Evolutionary conservation across 2,888 invertebrate species (phyloP).

Genomic region (Leptothorax acervorum): DNA sequence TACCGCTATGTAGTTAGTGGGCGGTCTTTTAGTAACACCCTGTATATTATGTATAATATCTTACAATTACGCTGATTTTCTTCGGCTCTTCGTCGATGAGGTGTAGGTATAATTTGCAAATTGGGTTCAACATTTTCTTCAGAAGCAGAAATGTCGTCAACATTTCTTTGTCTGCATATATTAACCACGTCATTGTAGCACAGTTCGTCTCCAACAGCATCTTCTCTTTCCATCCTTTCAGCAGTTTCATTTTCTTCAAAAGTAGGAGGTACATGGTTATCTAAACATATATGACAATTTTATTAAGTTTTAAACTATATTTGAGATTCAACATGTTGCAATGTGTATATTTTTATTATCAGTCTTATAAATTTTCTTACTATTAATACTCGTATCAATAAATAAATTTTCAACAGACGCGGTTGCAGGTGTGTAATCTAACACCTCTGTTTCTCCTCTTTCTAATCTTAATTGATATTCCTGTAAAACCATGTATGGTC

Average conservation of each 20-base stretch:
- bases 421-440: neutral
- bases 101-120: too few species aligned
- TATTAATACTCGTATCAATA: neutral
- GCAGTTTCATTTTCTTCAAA: neutral
- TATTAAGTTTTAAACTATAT: neutral
- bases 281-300: neutral
- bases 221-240: neutral
- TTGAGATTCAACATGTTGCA: neutral
- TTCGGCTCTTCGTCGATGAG: too few species aligned
- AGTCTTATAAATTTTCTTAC: neutral
- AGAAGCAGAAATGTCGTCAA: too few species aligned
- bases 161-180: neutral
- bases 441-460: neutral
- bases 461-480: neutral
- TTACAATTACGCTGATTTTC: too few species aligned
- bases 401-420: neutral
- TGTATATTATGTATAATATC: too few species aligned
- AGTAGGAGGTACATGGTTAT: neutral
- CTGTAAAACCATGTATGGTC: neutral
- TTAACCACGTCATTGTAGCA: neutral
- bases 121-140: too few species aligned
- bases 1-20: too few species aligned
- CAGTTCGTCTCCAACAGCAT: neutral
- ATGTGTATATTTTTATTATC: neutral
- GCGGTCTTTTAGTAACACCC: too few species aligned